Conservation (phyloP, 2,888 invertebrate genomes). For the Sipha maydis region DNA sequence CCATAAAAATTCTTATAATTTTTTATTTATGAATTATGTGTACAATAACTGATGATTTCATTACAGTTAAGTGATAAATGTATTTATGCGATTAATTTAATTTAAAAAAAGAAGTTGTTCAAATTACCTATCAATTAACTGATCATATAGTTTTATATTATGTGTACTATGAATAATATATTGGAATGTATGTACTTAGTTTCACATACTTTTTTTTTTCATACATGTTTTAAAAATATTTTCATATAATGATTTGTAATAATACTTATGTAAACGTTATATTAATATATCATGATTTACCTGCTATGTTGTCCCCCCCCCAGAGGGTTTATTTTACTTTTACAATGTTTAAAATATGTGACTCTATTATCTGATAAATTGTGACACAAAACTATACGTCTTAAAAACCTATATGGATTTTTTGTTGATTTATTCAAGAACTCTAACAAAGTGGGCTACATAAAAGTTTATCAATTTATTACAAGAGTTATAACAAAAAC, state of each 20-base stretch:
- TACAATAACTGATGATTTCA: neutral
- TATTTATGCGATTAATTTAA: neutral
- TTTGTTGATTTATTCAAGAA: constrained; percentile 13
- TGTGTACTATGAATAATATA: no score
- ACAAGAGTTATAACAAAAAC: neutral
- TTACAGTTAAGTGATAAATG: neutral
- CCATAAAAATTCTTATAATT: neutral
- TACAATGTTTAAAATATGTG: neutral
- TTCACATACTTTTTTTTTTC: neutral
- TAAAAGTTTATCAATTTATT: constrained; percentile 45
- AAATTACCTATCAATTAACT: neutral
- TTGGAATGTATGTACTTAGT: neutral
- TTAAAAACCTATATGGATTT: constrained; percentile 1
- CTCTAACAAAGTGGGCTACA: constrained; percentile 9
- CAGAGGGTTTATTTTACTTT: constrained; percentile 5
- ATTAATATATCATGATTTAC: constrained; percentile 30
- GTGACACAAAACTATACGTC: constrained; percentile 40
- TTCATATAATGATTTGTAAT: constrained; percentile 1
- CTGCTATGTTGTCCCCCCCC: constrained; percentile 41
- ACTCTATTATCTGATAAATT: constrained; percentile 25
- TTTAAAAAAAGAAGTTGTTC: neutral
- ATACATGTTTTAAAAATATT: neutral
- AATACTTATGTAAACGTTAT: neutral
- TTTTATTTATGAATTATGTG: neutral
- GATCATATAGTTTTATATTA: neutral